phyloP scores from a whole-genome alignment of 1,140 invertebrate genomes.

The Aradophagus sp. region DNA sequence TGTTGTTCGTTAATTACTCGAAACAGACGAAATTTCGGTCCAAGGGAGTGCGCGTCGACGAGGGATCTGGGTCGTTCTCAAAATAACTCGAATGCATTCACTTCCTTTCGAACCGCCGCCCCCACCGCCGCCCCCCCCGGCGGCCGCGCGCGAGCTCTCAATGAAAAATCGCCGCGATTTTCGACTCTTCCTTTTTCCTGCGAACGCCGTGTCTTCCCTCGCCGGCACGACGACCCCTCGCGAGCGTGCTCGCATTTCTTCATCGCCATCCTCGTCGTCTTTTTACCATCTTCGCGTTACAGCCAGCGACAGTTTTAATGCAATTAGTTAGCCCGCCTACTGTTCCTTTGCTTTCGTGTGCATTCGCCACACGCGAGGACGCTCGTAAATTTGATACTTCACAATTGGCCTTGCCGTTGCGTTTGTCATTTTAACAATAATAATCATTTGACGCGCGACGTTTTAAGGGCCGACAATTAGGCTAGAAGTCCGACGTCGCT shows the following conservation, averaged over 20 bases:
- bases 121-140: too few relatives aligned
- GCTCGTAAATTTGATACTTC: constrained; percentile 22
- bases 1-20: constrained; percentile 70
- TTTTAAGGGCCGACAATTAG: neutral
- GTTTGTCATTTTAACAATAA: constrained; percentile 27
- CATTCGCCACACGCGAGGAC: constrained; percentile 41
- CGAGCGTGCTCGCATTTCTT: constrained; percentile 31
- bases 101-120: constrained; percentile 53
- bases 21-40: constrained; percentile 68
- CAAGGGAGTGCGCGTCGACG: constrained; percentile 61
- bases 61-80: constrained; percentile 71
- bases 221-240: constrained; percentile 5
- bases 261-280: constrained; percentile 9
- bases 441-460: constrained; percentile 3
- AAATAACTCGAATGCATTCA: constrained; percentile 71
- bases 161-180: constrained; percentile 56
- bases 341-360: constrained; percentile 44
- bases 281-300: constrained; percentile 24
- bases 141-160: constrained; percentile 42
- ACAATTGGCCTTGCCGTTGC: constrained; percentile 28
- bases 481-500: too few relatives aligned
- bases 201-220: constrained; percentile 10
- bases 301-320: constrained; percentile 60
- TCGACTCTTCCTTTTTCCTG: constrained; percentile 24
- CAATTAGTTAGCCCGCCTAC: constrained; percentile 59